Base-by-base conservation (phyloP, 2,888 invertebrate species). In the Tinea trinotella region DNA sequence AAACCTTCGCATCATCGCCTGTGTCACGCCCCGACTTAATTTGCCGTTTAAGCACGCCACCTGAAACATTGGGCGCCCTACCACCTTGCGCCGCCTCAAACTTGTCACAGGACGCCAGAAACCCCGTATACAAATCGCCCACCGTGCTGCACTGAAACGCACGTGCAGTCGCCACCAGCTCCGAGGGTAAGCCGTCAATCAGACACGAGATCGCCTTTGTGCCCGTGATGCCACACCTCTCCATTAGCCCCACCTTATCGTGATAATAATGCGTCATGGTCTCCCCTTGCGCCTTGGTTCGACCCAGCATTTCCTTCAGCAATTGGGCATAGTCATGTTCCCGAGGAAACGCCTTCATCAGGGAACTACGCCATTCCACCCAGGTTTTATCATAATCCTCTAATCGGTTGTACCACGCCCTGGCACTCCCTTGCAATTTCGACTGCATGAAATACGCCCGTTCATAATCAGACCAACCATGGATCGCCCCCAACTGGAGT, bases 181-280 rank as follows among this genome's bases (percentile, higher is more conserved):
- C n/a, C n/a, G n/a, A n/a, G n/a, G n/a, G n/a, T n/a, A 46, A 12
- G 4, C 46, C 46, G 5, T 46, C 46, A 6, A 46, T 46, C 13
- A 46, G 13, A 17, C 46, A 46, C 15, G 46, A 46, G 6, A 46
- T 4, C 13, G 46, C 46, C 46, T 46, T 46, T 46, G 13, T 12
- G 7, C 36, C 36, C 12, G 36, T 7, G 4, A 36, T 36, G 4
- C 12, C 36, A n/a, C 46, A 46, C 18, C n/a, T 46, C 3, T 46
- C 18, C 15, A 46, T 6, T 4, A 46, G 18, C 13, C 17, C 18
- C 13, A 4, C 18, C 17, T 36, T 17, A 5, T 12, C 13, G 12
- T 17, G 18, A 18, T 15, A 17, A 6, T 18, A 18, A n/a, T n/a
- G n/a, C n/a, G n/a, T n/a, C n/a, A n/a, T n/a, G n/a, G n/a, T n/a